phyloP scores from a whole-genome alignment of 2,888 invertebrate species.

The Gandaritis pyraliata region DNA sequence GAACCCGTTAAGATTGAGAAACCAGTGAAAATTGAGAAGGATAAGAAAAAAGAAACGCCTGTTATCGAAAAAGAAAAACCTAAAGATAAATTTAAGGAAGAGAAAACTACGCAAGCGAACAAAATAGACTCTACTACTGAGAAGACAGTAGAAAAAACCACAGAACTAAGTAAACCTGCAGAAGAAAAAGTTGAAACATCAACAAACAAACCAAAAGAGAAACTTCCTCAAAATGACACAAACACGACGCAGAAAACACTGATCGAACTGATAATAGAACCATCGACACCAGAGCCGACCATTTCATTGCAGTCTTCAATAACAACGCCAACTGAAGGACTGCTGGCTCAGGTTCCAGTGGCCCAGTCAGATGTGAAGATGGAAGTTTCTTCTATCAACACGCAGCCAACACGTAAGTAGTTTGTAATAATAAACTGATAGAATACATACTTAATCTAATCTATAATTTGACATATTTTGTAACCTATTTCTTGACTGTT shows the following conservation, averaged over 20 bases:
- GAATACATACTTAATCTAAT: too few species aligned
- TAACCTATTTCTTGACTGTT: too few species aligned
- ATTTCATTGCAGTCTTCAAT: slow-evolving; percentile 46
- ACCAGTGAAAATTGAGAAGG: slow-evolving; percentile 58
- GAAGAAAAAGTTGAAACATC: slow-evolving; percentile 24
- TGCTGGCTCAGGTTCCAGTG: slow-evolving; percentile 54
- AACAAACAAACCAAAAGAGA: slow-evolving; percentile 7
- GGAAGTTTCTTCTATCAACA: slow-evolving; percentile 67
- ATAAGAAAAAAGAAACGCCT: slow-evolving; percentile 69
- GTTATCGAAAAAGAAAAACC: slow-evolving; percentile 63
- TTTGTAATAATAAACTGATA: background rate
- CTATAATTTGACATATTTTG: too few species aligned
- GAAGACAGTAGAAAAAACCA: slow-evolving; percentile 42
- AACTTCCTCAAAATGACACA: slow-evolving; percentile 35
- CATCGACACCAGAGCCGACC: slow-evolving; percentile 60
- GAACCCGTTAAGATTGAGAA: slow-evolving; percentile 50
- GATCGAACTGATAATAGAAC: slow-evolving; percentile 61
- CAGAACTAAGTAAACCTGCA: slow-evolving; percentile 30
- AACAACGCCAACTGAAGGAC: slow-evolving; percentile 71
- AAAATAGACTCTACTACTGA: slow-evolving; percentile 31
- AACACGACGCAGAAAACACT: slow-evolving; percentile 53
- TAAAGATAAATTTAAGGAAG: slow-evolving; percentile 53
- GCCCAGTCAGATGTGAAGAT: slow-evolving; percentile 48
- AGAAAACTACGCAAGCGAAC: slow-evolving; percentile 33
- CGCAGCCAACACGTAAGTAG: slow-evolving; percentile 70